A percentile compares a stretch with the other conserved stretches of the same genome.
These are phyloP conservation scores for Microtus oregoni DNA, from an alignment of 2,113 vertebrate species.

Conservation along the genomic window DNA sequence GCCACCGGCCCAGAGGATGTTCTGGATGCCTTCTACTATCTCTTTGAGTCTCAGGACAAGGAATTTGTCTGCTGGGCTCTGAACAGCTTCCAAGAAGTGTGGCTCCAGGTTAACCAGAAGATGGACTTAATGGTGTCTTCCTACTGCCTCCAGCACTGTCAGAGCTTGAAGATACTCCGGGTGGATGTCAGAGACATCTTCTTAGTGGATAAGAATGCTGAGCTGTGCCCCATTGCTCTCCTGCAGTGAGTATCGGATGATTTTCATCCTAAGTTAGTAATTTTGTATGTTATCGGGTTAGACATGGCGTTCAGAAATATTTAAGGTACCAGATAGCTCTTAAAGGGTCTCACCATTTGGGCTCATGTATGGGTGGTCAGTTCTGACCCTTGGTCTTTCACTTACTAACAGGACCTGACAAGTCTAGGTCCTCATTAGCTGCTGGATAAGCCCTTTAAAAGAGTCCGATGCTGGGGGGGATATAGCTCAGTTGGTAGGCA, in stretches of 20 bases:
- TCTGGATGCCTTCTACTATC: conserved; percentile 55
- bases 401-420: not conserved
- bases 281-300: not conserved
- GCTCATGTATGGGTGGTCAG: no score
- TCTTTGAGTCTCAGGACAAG: conserved; percentile 65
- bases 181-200: conserved; percentile 3
- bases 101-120: not conserved
- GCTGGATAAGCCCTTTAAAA: not conserved
- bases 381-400: no score
- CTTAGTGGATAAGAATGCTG: rapidly evolving
- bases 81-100: not conserved
- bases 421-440: not conserved
- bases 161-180: not conserved
- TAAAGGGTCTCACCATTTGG: not conserved
- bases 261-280: not conserved
- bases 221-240: rapidly evolving
- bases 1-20: rapidly evolving
- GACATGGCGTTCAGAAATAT: not conserved
- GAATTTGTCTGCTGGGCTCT: not conserved
- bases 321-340: not conserved
- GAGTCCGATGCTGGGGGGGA: no score
- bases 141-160: conserved; percentile 61
- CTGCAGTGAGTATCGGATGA: not conserved
- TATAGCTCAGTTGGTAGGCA: not conserved
- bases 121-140: not conserved